A percentile compares a stretch with the other conserved stretches of the same genome.
These are phyloP conservation scores for Chelidonichthys spinosus DNA, from an alignment of 2,797 vertebrate genomes.

Conservation along the genomic window DNA sequence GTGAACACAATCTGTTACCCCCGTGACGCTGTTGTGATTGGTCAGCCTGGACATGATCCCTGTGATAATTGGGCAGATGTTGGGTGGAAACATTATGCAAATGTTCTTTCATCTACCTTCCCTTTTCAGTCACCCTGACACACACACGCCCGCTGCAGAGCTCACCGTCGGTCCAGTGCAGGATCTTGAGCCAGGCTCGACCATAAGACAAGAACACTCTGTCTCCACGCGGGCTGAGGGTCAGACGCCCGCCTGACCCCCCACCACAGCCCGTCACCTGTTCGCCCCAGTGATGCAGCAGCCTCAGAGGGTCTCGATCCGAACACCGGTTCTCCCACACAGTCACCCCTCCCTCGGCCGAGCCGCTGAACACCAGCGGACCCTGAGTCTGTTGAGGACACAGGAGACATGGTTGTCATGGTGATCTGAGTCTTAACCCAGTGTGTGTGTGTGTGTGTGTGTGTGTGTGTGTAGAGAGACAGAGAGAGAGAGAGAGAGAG, in stretches of 20 bases:
- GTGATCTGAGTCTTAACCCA: slow-evolving; percentile 61
- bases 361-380: slow-evolving; percentile 87
- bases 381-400: slow-evolving; percentile 83
- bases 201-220: slow-evolving; percentile 81
- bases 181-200: slow-evolving; percentile 81
- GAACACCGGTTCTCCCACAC: slow-evolving; percentile 83
- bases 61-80: slow-evolving; percentile 81
- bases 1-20: slow-evolving; percentile 87
- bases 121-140: slow-evolving; percentile 24
- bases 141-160: slow-evolving; percentile 7
- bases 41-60: slow-evolving; percentile 83
- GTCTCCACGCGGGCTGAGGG: slow-evolving; percentile 83
- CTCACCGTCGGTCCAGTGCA: slow-evolving; percentile 87
- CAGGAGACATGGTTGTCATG: slow-evolving; percentile 79
- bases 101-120: slow-evolving; percentile 40
- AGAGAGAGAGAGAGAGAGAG: background rate
- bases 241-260: slow-evolving; percentile 63
- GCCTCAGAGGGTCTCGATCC: slow-evolving; percentile 76
- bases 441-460: slow-evolving; percentile 29
- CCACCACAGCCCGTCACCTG: slow-evolving; percentile 79
- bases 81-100: slow-evolving; percentile 63
- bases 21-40: slow-evolving; percentile 86
- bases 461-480: background rate
- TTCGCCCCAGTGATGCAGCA: slow-evolving; percentile 80
- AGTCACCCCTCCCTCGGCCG: slow-evolving; percentile 83